phyloP scores from a whole-genome alignment of 2,113 vertebrate species.

The Amphilophus citrinellus region DNA sequence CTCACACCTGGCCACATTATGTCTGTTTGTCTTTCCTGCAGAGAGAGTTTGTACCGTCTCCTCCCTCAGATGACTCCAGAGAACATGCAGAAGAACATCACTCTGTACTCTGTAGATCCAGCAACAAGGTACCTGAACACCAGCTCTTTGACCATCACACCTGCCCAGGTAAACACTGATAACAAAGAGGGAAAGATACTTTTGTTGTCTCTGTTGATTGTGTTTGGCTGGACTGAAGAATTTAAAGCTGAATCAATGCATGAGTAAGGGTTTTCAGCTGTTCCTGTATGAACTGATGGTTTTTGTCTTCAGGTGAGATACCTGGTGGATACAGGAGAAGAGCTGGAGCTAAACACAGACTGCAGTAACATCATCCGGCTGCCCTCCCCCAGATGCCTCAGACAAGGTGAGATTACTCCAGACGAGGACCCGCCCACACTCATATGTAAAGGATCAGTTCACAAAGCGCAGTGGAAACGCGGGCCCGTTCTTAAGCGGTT shows the following conservation, averaged over 20 bases:
- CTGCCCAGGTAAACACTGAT: constrained; percentile 85
- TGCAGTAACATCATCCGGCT: constrained; percentile 80
- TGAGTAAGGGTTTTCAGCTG: not conserved
- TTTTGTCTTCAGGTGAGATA: constrained; percentile 86
- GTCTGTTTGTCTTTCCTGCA: constrained; percentile 53
- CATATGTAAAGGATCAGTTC: no score
- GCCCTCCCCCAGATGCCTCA: constrained; percentile 82
- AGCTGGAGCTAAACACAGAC: constrained; percentile 78
- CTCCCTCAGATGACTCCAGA: constrained; percentile 96
- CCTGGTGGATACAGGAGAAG: constrained; percentile 90
- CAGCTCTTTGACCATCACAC: constrained; percentile 84
- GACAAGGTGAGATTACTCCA: constrained; percentile 82
- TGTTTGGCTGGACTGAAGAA: not conserved
- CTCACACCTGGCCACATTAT: not conserved
- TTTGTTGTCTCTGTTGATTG: not conserved
- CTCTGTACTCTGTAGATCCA: constrained; percentile 92
- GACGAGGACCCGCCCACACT: no score
- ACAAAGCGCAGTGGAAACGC: no score
- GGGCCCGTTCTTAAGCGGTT: no score
- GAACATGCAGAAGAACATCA: constrained; percentile 96
- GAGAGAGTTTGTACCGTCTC: constrained; percentile 93
- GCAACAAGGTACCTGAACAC: constrained; percentile 91
- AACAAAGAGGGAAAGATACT: not conserved
- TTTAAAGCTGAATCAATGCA: constrained; percentile 1
- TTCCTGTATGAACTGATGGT: not conserved